Conservation (phyloP, 1,140 invertebrate genomes). For the Aphidius ervi region DNA sequence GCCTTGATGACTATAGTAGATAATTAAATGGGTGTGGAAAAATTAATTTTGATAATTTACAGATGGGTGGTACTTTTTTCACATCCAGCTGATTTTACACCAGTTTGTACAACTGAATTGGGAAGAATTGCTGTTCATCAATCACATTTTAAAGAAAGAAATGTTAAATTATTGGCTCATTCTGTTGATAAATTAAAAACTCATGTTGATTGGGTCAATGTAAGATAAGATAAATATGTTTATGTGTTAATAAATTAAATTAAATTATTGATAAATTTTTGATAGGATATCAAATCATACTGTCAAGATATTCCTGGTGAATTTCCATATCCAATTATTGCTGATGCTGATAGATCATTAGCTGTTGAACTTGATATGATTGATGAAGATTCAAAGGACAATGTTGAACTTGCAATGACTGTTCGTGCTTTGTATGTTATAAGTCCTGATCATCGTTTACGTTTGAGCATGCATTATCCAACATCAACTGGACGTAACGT, state of each 20-base stretch:
- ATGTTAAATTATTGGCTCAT: conserved; percentile 81
- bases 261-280: conserved; percentile 18
- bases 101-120: conserved; percentile 91
- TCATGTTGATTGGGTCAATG: conserved; percentile 78
- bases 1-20: background rate
- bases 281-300: conserved; percentile 74
- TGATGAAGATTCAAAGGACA: conserved; percentile 62
- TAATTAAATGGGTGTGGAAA: background rate
- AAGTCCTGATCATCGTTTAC: conserved; percentile 79
- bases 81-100: conserved; percentile 90
- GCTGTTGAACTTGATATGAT: conserved; percentile 82
- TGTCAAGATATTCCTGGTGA: conserved; percentile 62
- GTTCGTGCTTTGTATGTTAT: conserved; percentile 84
- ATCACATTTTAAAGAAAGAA: conserved; percentile 72
- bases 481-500: conserved; percentile 89
- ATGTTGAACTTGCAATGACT: conserved; percentile 68
- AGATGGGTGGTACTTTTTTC: conserved; percentile 90
- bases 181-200: conserved; percentile 77
- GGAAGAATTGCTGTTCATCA: conserved; percentile 71
- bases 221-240: conserved; percentile 38
- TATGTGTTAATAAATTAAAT: conserved; percentile 15
- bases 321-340: conserved; percentile 86
- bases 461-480: conserved; percentile 85
- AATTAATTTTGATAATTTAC: conserved; percentile 15
- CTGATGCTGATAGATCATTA: conserved; percentile 72